Conservation (phyloP, 2,888 invertebrate genomes). For the Ommatoiulus sabulosus region DNA sequence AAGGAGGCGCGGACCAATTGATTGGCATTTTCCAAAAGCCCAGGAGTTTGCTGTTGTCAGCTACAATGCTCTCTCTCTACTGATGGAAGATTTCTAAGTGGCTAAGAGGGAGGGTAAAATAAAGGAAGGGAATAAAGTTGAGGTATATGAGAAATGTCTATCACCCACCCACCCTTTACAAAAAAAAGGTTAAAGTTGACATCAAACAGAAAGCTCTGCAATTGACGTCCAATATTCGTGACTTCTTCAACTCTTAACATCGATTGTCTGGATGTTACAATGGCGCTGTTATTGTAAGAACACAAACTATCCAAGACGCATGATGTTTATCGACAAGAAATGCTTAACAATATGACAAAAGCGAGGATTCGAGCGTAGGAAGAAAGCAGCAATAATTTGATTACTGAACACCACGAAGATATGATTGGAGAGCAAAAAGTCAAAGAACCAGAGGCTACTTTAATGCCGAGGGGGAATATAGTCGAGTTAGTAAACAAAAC, state of each 20-base stretch:
- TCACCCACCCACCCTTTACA: not conserved
- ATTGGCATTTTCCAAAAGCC: conserved; percentile 31
- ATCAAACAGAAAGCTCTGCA: conserved; percentile 5
- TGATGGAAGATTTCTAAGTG: not conserved
- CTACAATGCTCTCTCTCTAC: not conserved
- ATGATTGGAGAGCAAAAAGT: not conserved
- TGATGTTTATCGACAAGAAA: not conserved
- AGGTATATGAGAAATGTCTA: not conserved
- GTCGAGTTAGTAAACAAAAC: not conserved
- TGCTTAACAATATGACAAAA: not conserved
- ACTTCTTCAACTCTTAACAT: not conserved
- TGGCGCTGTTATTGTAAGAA: not conserved
- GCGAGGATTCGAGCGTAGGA: not conserved
- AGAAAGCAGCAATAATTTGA: not conserved
- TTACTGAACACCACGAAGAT: not conserved
- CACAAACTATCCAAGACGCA: not conserved
- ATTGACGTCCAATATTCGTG: not conserved
- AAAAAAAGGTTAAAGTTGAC: conserved; percentile 10
- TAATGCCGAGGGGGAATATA: not conserved
- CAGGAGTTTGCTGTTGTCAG: not conserved
- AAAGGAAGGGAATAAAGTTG: not conserved
- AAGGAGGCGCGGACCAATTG: not conserved
- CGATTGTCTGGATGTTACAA: not conserved
- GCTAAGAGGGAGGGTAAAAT: not conserved
- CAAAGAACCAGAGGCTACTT: not conserved